A percentile compares a stretch with the other conserved stretches of the same genome.
Evolutionary conservation across 2,888 invertebrate genomes (phyloP).

Genomic region (Hesperia comma): DNA sequence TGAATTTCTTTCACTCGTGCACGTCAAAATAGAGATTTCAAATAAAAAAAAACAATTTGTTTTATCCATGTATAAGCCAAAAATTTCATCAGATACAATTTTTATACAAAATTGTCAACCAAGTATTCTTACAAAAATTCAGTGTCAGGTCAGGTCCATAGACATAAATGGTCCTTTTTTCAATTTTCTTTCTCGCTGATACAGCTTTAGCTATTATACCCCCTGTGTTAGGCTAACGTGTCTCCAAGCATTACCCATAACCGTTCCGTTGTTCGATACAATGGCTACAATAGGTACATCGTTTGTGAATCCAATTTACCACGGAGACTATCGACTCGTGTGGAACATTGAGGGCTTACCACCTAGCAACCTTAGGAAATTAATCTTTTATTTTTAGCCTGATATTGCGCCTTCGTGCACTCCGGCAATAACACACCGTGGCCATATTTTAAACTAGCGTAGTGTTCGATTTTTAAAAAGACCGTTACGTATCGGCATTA

Average conservation of each 20-base stretch:
- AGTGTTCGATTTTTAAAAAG: slow-evolving; percentile 62
- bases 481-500: slow-evolving; percentile 41
- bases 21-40: no score
- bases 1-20: no score
- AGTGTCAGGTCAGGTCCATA: not conserved
- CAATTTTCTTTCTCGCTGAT: slow-evolving; percentile 32
- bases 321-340: slow-evolving; percentile 38
- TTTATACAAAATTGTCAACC: not conserved
- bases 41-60: no score
- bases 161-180: slow-evolving; percentile 11
- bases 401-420: slow-evolving; percentile 63
- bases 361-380: slow-evolving; percentile 68
- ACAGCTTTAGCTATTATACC: slow-evolving; percentile 29
- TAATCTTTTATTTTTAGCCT: slow-evolving; percentile 78
- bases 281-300: slow-evolving; percentile 11
- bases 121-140: slow-evolving; percentile 4
- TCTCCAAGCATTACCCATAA: slow-evolving; percentile 31
- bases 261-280: slow-evolving; percentile 30
- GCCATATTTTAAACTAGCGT: slow-evolving; percentile 73
- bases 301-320: slow-evolving; percentile 47
- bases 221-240: slow-evolving; percentile 23
- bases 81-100: no score
- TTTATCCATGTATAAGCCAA: no score
- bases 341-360: slow-evolving; percentile 60
- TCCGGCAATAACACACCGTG: slow-evolving; percentile 62